Evolutionary conservation across 2,888 invertebrate species (phyloP), one percentile per base, ranked within the genome.

Genomic region (Hemaris fuciformis): DNA sequence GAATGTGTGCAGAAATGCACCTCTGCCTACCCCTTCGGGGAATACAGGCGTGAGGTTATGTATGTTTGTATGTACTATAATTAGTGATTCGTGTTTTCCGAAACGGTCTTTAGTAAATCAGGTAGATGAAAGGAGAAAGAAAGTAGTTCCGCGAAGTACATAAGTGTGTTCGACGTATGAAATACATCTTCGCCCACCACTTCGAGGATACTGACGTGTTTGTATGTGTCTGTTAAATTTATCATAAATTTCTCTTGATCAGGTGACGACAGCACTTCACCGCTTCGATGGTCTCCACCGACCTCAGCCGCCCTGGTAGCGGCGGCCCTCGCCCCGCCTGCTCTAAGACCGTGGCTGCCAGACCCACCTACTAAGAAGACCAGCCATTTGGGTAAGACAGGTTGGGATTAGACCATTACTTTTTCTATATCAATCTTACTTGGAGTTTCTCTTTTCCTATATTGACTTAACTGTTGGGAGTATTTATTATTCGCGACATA

Each of bases 271-370:
- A 93, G 91, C 69, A 85, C 89, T 42, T 94, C 95, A 0, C 89
- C 94, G 0, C 86, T 94, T 0, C 89, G 94, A 23, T 94, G 95
- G 88, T 88, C 95, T 0, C 91, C 92, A 0, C 93, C 94, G 0
- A 84, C 91, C 0, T 91, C 92, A 3, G 94, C 94, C 38, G 94
- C 95, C 1, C 77, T 95, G 68, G 95, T 95, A 10, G 94, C 95
- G 1, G 95, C 95, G 0, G 94, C 94, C 0, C 79, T 95, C 5
- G 94, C 94, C 0, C 94, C 94, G 0, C 94, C 94, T 3, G 93
- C 94, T 0, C 79, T 91, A 0, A 72, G 85, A 53, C 91, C 93
- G 20, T 93, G 93, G 88, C 81, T 93, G 5, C 93, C 92, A 5
- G 93, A 93, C 43, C 91, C 92, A 0, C 93, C 93, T 0, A 69